phyloP scores from a whole-genome alignment of 2,888 invertebrate species.

The Drosophila mettleri region DNA sequence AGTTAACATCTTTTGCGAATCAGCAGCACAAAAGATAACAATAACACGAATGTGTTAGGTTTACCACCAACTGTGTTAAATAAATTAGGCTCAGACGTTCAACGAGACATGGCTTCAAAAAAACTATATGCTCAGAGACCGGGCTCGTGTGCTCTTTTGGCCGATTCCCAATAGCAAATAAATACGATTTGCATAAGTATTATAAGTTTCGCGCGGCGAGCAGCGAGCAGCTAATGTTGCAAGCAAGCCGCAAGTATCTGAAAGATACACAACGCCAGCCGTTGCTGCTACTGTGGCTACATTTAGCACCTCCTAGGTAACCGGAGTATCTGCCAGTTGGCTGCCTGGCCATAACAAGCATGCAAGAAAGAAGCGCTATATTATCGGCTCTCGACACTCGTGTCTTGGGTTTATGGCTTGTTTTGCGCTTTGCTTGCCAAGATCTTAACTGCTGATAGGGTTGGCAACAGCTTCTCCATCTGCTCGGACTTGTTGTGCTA shows the following conservation, averaged over 20 bases:
- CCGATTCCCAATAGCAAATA: conserved; percentile 49
- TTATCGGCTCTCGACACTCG: conserved; percentile 33
- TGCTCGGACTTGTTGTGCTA: conserved; percentile 53
- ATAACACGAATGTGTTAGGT: conserved; percentile 68
- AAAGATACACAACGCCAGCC: conserved; percentile 49
- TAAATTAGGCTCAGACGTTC: conserved; percentile 60
- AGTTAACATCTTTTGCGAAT: conserved; percentile 19
- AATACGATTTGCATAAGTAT: conserved; percentile 69
- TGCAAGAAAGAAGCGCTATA: conserved; percentile 41
- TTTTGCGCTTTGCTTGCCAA: conserved; percentile 56
- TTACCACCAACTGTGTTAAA: conserved; percentile 79
- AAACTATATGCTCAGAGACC: conserved; percentile 32
- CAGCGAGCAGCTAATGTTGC: conserved; percentile 17
- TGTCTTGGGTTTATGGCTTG: conserved; percentile 65
- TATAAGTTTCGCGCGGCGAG: conserved; percentile 23
- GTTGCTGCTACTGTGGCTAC: conserved; percentile 40
- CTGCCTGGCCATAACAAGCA: conserved; percentile 52
- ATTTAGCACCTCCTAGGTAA: conserved; percentile 58
- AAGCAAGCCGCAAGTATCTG: conserved; percentile 57
- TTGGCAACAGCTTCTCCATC: conserved; percentile 34
- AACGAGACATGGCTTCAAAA: conserved; percentile 24
- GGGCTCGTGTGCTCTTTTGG: conserved; percentile 27
- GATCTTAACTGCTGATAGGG: conserved; percentile 46
- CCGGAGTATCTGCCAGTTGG: conserved; percentile 17
- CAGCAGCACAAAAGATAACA: conserved; percentile 33